Evolutionary conservation across 2,113 vertebrate species (phyloP).

Genomic region (Pantherophis guttatus): DNA sequence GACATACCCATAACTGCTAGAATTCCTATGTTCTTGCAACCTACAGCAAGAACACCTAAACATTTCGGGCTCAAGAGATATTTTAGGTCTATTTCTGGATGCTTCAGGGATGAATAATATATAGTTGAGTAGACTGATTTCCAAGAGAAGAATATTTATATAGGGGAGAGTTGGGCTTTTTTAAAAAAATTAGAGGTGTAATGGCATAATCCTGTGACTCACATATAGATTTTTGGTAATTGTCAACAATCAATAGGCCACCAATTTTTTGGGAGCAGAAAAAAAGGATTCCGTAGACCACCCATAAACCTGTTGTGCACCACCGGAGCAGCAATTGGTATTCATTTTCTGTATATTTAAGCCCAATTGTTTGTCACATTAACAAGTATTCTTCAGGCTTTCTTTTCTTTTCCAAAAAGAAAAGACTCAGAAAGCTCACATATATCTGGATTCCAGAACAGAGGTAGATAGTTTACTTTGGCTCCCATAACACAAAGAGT

Average conservation of each 20-base stretch:
- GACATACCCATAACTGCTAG: neutral
- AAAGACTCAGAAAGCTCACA: neutral
- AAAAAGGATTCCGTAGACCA: neutral
- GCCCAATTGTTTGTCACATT: conserved; percentile 3
- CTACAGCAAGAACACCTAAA: neutral
- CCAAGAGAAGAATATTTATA: neutral
- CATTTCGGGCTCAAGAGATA: neutral
- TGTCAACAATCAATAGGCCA: neutral
- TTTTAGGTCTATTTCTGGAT: neutral
- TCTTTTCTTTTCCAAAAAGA: conserved; percentile 5
- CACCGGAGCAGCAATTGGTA: neutral
- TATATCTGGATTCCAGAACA: conserved; percentile 46
- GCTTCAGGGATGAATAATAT: neutral
- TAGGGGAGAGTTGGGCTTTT: neutral
- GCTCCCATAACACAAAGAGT: conserved; percentile 37
- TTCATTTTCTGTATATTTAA: rapidly evolving
- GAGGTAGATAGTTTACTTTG: conserved; percentile 61
- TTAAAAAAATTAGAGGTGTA: neutral
- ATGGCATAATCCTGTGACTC: neutral
- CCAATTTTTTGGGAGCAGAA: neutral
- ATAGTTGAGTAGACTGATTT: neutral
- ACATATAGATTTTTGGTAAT: neutral
- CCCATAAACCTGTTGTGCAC: neutral
- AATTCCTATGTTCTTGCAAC: neutral
- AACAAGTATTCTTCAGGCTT: neutral